Percentiles rank a stretch among this genome's conserved stretches.
Conservation (phyloP, 2,113 vertebrate genomes). For the Lampris megalopsis region DNA sequence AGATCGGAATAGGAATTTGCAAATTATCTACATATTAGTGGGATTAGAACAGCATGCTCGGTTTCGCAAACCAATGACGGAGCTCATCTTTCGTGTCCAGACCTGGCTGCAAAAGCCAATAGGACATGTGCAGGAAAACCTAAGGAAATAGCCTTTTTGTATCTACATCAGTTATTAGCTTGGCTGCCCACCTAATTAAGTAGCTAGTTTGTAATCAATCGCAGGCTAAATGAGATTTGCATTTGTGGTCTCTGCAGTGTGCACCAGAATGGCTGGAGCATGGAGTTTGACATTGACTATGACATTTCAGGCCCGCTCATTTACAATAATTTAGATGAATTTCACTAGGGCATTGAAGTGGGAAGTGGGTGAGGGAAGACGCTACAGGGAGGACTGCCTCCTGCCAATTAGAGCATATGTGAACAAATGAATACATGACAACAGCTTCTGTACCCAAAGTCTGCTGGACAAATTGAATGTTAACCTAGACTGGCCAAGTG, state of each 20-base stretch:
- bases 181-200: slow-evolving; percentile 70
- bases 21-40: slow-evolving; percentile 45
- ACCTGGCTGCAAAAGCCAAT: slow-evolving; percentile 40
- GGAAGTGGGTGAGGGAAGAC: slow-evolving; percentile 21
- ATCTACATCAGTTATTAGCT: slow-evolving; percentile 75
- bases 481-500: too few species aligned
- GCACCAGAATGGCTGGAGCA: slow-evolving; percentile 44
- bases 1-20: slow-evolving; percentile 33
- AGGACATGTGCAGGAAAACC: slow-evolving; percentile 44
- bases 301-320: slow-evolving; percentile 62
- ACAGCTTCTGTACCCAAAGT: too few species aligned
- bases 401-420: too few species aligned
- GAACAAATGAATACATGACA: too few species aligned
- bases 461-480: too few species aligned
- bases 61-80: slow-evolving; percentile 18
- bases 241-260: slow-evolving; percentile 50
- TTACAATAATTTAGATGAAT: slow-evolving; percentile 62
- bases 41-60: slow-evolving; percentile 26
- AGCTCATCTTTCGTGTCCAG: slow-evolving; percentile 12
- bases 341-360: slow-evolving; percentile 14
- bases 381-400: slow-evolving; percentile 25
- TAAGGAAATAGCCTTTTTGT: slow-evolving; percentile 64
- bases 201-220: slow-evolving; percentile 72
- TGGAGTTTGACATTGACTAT: slow-evolving; percentile 65
- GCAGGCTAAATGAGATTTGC: slow-evolving; percentile 74